A percentile compares a stretch with the other conserved stretches of the same genome.
Evolutionary conservation across 2,888 invertebrate species (phyloP).

Genomic region (Aphidoletes aphidimyza): DNA sequence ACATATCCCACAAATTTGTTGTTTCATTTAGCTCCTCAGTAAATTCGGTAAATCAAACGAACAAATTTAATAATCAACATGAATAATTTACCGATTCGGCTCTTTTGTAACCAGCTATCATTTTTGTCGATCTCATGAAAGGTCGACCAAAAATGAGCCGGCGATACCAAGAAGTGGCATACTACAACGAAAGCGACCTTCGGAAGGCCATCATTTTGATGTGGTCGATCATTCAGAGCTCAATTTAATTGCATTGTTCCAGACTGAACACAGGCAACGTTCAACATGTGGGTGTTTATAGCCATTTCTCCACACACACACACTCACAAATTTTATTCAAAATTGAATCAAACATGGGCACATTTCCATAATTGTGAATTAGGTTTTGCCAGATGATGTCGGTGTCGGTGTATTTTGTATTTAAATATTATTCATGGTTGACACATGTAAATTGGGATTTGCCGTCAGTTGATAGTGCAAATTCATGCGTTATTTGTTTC

Average conservation of each 20-base stretch:
- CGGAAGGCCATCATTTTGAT: background rate
- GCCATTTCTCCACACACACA: background rate
- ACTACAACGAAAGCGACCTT: background rate
- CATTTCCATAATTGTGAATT: background rate
- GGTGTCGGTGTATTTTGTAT: background rate
- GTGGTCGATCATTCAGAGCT: background rate
- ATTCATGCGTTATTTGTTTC: constrained; percentile 17
- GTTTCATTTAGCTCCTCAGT: constrained; percentile 14
- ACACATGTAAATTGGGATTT: background rate
- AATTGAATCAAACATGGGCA: background rate
- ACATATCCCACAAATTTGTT: background rate
- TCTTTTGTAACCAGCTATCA: background rate
- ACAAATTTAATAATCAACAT: background rate
- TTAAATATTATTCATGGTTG: constrained; percentile 19
- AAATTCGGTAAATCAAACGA: background rate
- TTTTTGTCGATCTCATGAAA: background rate
- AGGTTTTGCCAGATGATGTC: background rate
- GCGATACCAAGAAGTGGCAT: background rate
- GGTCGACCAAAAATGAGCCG: background rate
- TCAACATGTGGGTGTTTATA: constrained; percentile 41
- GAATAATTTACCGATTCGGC: background rate
- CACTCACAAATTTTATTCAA: background rate
- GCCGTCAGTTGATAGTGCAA: background rate
- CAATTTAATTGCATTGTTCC: constrained; percentile 34
- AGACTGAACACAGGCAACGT: background rate